Base-by-base conservation (phyloP, 1,140 invertebrate species). In the Riptortus pedestris region DNA sequence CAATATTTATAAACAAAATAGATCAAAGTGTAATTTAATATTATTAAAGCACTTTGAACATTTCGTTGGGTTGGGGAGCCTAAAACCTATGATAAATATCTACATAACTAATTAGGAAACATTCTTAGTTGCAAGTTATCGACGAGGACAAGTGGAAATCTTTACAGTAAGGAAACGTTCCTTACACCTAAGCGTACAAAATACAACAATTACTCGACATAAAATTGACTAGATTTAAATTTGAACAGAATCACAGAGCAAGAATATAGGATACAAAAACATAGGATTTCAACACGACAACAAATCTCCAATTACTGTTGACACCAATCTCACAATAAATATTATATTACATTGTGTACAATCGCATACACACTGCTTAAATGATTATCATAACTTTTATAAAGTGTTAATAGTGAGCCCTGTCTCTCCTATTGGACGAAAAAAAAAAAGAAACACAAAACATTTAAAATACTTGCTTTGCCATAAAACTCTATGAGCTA, bases 361-460 rank as follows among this genome's bases (percentile, higher is more conserved):
- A 27, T 43, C 16, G 11, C 59, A 60, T 28, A 60, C 24, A 24
- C 33, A 38, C 28, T 27, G 12, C 14, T 45, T 29, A 48, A 61
- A 24, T 33, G 51, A 45, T 48, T 59, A 45, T 60, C 27, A 24
- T 45, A 43, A 33, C 29, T 28, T 45, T 45, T 38, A 43, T 67
- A 64, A 70, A 61, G 64, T 52, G 24, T 26, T n/a, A n/a, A n/a
- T n/a, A 55, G 24, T 55, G 51, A 55, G 51, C 51, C 26, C 26
- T 55, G 26, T 24, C 22, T 55, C 51, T 26, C 51, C 51, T 24
- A 26, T 24, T 55, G 51, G 51, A 55, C 51, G 51, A 18, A 55
- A 55, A 26, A 7, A 38, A 38, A 38, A n/a, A n/a, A 47, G n/a
- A 47, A 47, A 47, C 45, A n/a, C 22, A 47, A 3, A 47, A 20